Base-by-base conservation (phyloP, 1,140 invertebrate genomes). In the Drosophila ogumai region DNA sequence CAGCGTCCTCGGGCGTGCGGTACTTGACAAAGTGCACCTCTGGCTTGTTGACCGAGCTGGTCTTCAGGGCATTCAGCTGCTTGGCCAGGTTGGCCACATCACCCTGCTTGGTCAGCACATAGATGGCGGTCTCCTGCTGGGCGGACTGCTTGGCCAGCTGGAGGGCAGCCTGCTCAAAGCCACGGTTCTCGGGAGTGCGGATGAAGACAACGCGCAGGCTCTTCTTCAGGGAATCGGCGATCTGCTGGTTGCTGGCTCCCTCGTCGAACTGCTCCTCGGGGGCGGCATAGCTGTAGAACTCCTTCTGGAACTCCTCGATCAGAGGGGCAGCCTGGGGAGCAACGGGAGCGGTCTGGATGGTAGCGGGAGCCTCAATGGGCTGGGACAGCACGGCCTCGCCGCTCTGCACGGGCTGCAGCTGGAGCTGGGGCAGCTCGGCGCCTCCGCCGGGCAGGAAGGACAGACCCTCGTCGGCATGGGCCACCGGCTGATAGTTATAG, bases 181-280 rank as follows among this genome's bases (percentile, higher is more conserved):
- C 86, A n/a, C 95, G 94, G 31, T 91, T 87, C 50, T 91, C 90
- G 22, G 96, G 96, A 17, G 96, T 95, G 94, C 96, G 96, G 92
- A 97, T 96, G 94, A 97, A 97, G 84, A 97, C 96, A 79, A 97
- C 96, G 92, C 96, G 96, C 93, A 96, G 96, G 92, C 96, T 96
- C 81, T 96, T 97, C 92, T 96, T 95, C 66, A 95, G 92, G 2
- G 94, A 93, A 10, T 71, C 68, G 56, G 79, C 55, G 40, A 88
- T 74, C 52, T 91, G 74, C 55, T 82, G 78, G 52, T 77, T 65
- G 43, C 63, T 73, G 22, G 57, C 46, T 8, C 40, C 79, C 38
- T 92, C 91, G 41, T 92, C 81, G 67, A 77, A 91, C 19, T 91
- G 91, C 19, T 84, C 79, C 54, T 92, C 91, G 6, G 91, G 91